phyloP scores from a whole-genome alignment of 1,140 invertebrate genomes.

The Drosophila tsacasi region DNA sequence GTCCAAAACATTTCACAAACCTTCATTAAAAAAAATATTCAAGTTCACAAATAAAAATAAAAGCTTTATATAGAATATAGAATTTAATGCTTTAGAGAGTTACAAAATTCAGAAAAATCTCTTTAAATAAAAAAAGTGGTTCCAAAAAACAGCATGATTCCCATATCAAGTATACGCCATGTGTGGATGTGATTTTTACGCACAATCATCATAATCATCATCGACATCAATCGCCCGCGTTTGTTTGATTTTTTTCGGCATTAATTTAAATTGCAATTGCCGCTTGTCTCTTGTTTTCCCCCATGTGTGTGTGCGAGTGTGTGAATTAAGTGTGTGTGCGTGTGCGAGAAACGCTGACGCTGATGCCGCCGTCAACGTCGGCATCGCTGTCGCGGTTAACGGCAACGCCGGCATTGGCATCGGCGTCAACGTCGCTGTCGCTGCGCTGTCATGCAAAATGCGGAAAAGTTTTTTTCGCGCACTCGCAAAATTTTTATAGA shows the following conservation, averaged over 20 bases:
- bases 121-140: neutral
- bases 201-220: constrained; percentile 58
- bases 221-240: constrained; percentile 55
- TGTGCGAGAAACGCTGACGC: constrained; percentile 45
- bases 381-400: constrained; percentile 43
- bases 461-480: constrained; percentile 82
- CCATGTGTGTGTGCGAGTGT: constrained; percentile 23
- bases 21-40: neutral
- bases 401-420: constrained; percentile 13
- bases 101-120: neutral
- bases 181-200: constrained; percentile 48
- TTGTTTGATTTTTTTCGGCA: constrained; percentile 69
- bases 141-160: neutral
- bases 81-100: neutral
- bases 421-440: constrained; percentile 52
- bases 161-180: constrained; percentile 71
- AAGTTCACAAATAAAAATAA: neutral
- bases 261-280: constrained; percentile 65
- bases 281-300: constrained; percentile 33
- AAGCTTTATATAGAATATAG: too few species aligned
- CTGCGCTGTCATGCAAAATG: constrained; percentile 76
- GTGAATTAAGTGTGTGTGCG: constrained; percentile 14
- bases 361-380: constrained; percentile 24
- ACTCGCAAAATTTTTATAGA: constrained; percentile 83
- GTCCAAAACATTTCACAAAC: neutral